Evolutionary conservation across 2,888 invertebrate species (phyloP), one percentile per base, ranked within the genome.

Genomic region (Ichneumoninae sp.): DNA sequence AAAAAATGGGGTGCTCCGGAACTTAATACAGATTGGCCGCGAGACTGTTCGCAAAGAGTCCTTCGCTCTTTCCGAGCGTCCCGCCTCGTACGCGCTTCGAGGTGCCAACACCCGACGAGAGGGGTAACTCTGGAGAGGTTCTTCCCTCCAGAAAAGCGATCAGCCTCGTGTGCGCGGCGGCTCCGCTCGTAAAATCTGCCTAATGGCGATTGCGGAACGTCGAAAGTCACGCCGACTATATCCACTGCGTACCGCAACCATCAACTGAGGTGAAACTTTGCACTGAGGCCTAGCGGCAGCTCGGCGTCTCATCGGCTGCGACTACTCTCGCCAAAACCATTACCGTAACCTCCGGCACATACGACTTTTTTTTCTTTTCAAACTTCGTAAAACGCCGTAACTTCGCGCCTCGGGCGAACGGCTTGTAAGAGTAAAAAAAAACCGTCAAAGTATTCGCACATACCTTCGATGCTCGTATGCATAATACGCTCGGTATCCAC

Each of bases 181-280:
- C 57, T 26, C 44, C 57, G 73, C 57, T 73, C 73, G 60, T 73
- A 73, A 73, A 73, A 73, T 71, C 57, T 60, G 40, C 73, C 73
- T 73, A 73, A 73, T 73, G 60, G 73, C 73, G 57, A 73, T 73
- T 57, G 60, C 60, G 57, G 57, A 73, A 60, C 57, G 60, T 57
- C 73, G 73, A 73, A 73, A 73, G 57, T 73, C 13, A 22, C 40
- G 54, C 36, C 30, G 52, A 8, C 70, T 70, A 33, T 54, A 36
- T 57, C 22, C 57, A 13, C 57, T 40, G 40, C 16, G 54, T 57
- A 60, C 60, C 57, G 54, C 40, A 73, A 73, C 73, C 40, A 60
- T 73, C 73, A 52, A 60, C 57, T 16, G n/a, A 50, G 26, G 57
- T 60, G 57, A 57, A 60, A 73, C 57, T 73, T 73, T 73, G 57